phyloP scores from a whole-genome alignment of 2,113 vertebrate genomes.

The Ramphastos sulfuratus region DNA sequence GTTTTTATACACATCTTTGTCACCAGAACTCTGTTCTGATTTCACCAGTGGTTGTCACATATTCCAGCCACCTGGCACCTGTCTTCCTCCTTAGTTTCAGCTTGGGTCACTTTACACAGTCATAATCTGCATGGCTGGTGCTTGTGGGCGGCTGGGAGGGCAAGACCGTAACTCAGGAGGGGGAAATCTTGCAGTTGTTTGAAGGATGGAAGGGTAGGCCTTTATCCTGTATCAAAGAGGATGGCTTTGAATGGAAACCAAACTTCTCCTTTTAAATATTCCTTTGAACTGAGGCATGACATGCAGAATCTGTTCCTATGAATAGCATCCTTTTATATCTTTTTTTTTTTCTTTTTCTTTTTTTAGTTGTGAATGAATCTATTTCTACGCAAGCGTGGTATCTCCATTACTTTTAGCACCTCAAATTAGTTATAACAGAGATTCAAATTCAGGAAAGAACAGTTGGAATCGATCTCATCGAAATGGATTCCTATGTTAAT shows the following conservation, averaged over 20 bases:
- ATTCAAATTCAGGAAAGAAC: neutral
- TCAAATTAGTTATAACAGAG: neutral
- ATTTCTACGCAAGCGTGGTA: neutral
- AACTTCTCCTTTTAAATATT: constrained; percentile 43
- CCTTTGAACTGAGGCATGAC: constrained; percentile 49
- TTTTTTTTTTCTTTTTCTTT: neutral
- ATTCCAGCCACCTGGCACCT: constrained; percentile 46
- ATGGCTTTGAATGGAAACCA: constrained; percentile 56
- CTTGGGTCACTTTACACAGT: constrained; percentile 50
- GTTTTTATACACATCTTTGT: neutral
- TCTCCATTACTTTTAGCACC: neutral
- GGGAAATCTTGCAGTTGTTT: constrained; percentile 58
- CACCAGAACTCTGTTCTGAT: neutral
- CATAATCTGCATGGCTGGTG: constrained; percentile 9
- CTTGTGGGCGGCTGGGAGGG: constrained; percentile 16
- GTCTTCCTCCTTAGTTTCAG: constrained; percentile 25
- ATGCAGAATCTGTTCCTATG: neutral
- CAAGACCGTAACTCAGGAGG: constrained; percentile 36
- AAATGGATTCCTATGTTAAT: neutral
- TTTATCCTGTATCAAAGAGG: constrained; percentile 63
- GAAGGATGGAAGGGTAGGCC: constrained; percentile 17
- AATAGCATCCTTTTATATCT: constrained; percentile 12
- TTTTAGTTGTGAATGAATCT: constrained; percentile 1
- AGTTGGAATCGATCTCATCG: neutral
- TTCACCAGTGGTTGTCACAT: neutral